Evolutionary conservation across 2,888 invertebrate species (phyloP).

Genomic region (Tubulanus polymorphus): DNA sequence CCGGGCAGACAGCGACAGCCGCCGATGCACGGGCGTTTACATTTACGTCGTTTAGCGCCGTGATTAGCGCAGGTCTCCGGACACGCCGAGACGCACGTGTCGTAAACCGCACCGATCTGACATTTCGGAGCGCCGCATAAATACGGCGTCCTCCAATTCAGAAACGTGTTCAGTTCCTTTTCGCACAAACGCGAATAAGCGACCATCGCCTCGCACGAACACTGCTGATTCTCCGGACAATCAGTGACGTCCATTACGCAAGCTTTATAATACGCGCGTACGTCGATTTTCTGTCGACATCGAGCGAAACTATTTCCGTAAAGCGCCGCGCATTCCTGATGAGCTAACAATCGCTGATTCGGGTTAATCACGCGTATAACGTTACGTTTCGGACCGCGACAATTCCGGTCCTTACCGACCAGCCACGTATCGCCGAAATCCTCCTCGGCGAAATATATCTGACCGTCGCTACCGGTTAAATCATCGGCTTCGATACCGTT

Average conservation of each 20-base stretch:
- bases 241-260: conserved; percentile 86
- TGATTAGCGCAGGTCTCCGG: conserved; percentile 34
- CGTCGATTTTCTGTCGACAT: conserved; percentile 76
- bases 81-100: conserved; percentile 35
- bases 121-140: conserved; percentile 27
- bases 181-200: conserved; percentile 86
- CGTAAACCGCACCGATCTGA: conserved; percentile 31
- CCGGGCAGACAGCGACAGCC: conserved; percentile 35
- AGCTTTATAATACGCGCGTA: conserved; percentile 77
- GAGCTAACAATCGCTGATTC: conserved; percentile 28
- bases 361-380: conserved; percentile 27
- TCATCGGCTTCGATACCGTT: conserved; percentile 84
- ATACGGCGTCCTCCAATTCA: conserved; percentile 17
- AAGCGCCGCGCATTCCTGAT: conserved; percentile 58
- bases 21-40: conserved; percentile 29
- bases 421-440: conserved; percentile 87
- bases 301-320: conserved; percentile 64
- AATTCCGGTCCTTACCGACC: conserved; percentile 67
- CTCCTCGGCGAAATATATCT: conserved; percentile 62
- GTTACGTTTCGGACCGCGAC: conserved; percentile 29
- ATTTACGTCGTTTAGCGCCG: conserved; percentile 25
- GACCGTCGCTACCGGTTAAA: conserved; percentile 56
- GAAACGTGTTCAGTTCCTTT: conserved; percentile 63
- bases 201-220: conserved; percentile 84
- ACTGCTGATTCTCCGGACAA: conserved; percentile 69